phyloP scores from a whole-genome alignment of 2,888 invertebrate genomes.

The Drosophila siamana region DNA sequence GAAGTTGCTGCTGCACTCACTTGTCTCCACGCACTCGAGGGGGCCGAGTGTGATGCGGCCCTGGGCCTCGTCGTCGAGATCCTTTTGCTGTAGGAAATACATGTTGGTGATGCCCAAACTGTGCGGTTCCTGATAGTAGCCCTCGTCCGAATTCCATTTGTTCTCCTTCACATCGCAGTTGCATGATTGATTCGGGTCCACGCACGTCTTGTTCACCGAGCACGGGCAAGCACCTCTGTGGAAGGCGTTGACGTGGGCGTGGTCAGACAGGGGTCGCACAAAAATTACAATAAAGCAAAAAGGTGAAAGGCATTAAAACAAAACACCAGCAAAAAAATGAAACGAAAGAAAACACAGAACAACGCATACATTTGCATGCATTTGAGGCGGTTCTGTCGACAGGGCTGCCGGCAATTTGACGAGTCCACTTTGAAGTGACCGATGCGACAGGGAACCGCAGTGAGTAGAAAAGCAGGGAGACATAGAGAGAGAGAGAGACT shows the following conservation, averaged over 20 bases:
- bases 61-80: slow-evolving; percentile 92
- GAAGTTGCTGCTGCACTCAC: slow-evolving; percentile 88
- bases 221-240: slow-evolving; percentile 90
- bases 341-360: slow-evolving; percentile 4
- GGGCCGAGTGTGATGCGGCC: slow-evolving; percentile 96
- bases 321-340: slow-evolving; percentile 3
- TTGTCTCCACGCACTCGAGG: slow-evolving; percentile 96
- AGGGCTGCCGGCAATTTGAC: slow-evolving; percentile 66
- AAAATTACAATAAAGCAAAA: slow-evolving; percentile 38
- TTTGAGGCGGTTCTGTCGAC: slow-evolving; percentile 52
- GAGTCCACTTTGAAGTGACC: slow-evolving; percentile 50
- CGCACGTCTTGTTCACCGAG: slow-evolving; percentile 92
- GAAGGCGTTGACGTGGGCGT: slow-evolving; percentile 5
- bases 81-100: slow-evolving; percentile 94
- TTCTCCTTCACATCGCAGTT: slow-evolving; percentile 95
- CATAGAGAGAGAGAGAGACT: not conserved
- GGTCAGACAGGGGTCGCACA: not conserved
- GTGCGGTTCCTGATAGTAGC: slow-evolving; percentile 91
- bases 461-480: too few relatives aligned
- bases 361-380: slow-evolving; percentile 73
- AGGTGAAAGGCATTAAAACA: slow-evolving; percentile 61
- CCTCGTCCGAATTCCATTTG: slow-evolving; percentile 96
- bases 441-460: not conserved
- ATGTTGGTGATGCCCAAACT: slow-evolving; percentile 96
- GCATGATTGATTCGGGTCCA: slow-evolving; percentile 92